Percentiles rank a stretch among this genome's conserved stretches.
These are phyloP conservation scores for Pithys albifrons DNA, from an alignment of 2,113 vertebrate genomes.

Conservation along the genomic window DNA sequence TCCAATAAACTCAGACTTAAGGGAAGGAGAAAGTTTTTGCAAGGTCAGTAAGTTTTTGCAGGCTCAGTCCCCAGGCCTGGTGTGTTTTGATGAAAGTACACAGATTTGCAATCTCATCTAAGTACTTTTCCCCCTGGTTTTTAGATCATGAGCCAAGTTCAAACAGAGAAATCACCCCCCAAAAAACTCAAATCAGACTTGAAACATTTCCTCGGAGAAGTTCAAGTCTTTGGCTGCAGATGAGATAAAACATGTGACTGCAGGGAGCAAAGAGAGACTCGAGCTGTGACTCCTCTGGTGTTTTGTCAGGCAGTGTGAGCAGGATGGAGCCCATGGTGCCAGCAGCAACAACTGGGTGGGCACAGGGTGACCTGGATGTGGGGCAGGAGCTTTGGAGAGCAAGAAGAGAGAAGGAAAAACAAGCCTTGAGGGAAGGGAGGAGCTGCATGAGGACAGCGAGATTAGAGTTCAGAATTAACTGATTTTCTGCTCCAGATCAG, in stretches of 20 bases:
- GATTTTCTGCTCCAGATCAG: background rate
- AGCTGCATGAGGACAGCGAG: background rate
- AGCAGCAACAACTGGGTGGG: background rate
- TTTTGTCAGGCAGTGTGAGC: background rate
- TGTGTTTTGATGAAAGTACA: background rate
- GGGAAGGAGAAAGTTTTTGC: background rate
- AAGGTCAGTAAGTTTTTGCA: background rate
- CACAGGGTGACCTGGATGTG: background rate
- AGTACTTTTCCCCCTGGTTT: background rate
- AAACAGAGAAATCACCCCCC: background rate
- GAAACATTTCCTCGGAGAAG: background rate
- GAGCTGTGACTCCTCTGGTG: background rate
- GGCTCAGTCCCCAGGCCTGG: background rate
- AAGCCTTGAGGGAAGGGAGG: background rate
- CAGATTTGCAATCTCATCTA: background rate
- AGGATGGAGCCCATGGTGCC: background rate
- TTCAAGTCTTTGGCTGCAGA: background rate
- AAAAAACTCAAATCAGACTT: background rate
- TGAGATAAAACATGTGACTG: background rate
- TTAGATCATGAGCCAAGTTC: background rate
- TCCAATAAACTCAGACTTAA: background rate
- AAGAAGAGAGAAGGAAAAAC: background rate
- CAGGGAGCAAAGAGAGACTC: background rate
- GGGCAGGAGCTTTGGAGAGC: background rate
- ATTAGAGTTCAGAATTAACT: background rate